Conservation (phyloP, 2,888 invertebrate species). For the Resseliella maxima region DNA sequence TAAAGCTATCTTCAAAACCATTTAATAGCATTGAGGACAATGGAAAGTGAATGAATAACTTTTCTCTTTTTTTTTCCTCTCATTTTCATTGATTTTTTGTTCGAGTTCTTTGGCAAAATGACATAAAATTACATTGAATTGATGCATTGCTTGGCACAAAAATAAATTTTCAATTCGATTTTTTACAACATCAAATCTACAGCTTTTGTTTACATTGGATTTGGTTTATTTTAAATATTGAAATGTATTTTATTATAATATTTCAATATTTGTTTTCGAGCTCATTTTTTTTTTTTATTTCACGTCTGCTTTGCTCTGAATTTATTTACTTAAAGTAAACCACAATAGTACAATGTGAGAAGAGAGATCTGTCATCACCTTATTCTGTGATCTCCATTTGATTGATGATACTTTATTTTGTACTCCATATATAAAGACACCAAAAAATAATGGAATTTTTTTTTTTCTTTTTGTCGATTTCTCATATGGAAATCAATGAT, state of each 20-base stretch:
- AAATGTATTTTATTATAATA: constrained; percentile 38
- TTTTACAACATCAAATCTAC: background rate
- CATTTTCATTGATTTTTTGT: background rate
- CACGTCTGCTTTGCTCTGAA: background rate
- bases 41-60: constrained; percentile 46
- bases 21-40: constrained; percentile 44
- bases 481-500: constrained; percentile 28
- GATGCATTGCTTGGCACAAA: constrained; percentile 29
- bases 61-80: background rate
- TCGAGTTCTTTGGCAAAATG: constrained; percentile 24
- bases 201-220: background rate
- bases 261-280: background rate
- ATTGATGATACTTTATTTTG: constrained; percentile 32
- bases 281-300: no score
- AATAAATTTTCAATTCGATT: background rate
- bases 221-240: constrained; percentile 49
- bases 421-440: constrained; percentile 21
- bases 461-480: background rate
- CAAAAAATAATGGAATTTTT: constrained; percentile 2
- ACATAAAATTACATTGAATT: constrained; percentile 40
- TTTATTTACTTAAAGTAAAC: background rate
- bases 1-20: constrained; percentile 26
- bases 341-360: background rate
- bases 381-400: background rate
- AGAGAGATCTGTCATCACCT: background rate